A percentile compares a stretch with the other conserved stretches of the same genome.
phyloP scores from a whole-genome alignment of 2,888 invertebrate genomes.

The Trypoxylon attenuatum region DNA sequence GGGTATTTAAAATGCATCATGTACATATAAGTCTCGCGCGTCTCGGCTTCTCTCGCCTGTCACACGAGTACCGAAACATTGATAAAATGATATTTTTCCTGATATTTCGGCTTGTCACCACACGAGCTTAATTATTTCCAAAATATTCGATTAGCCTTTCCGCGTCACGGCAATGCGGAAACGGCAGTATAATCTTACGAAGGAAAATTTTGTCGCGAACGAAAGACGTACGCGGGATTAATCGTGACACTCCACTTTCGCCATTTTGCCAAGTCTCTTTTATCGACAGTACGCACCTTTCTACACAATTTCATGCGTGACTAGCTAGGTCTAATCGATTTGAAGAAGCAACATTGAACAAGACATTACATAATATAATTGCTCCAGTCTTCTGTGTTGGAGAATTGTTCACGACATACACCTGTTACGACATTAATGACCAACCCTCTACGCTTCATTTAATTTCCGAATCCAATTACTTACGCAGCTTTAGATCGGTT shows the following conservation, averaged over 20 bases:
- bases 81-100: not conserved
- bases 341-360: constrained; percentile 23
- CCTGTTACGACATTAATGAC: not conserved
- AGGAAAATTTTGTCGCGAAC: not conserved
- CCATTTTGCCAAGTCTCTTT: constrained; percentile 43
- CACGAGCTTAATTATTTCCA: not conserved
- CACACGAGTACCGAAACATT: not conserved
- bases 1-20: constrained; percentile 9
- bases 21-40: constrained; percentile 5
- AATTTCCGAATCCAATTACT: not conserved
- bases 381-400: constrained; percentile 2
- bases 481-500: too few relatives aligned
- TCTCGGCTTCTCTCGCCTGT: constrained; percentile 1
- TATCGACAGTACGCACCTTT: constrained; percentile 46
- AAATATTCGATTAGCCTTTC: not conserved
- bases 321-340: constrained; percentile 27
- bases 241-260: constrained; percentile 30
- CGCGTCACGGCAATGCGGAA: not conserved
- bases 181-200: constrained; percentile 2
- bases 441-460: not conserved
- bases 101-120: constrained; percentile 10
- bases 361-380: constrained; percentile 23
- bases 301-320: constrained; percentile 27
- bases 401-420: not conserved
- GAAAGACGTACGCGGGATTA: constrained; percentile 15